phyloP scores from a whole-genome alignment of 2,888 invertebrate species.

The Barypeithes pellucidus region DNA sequence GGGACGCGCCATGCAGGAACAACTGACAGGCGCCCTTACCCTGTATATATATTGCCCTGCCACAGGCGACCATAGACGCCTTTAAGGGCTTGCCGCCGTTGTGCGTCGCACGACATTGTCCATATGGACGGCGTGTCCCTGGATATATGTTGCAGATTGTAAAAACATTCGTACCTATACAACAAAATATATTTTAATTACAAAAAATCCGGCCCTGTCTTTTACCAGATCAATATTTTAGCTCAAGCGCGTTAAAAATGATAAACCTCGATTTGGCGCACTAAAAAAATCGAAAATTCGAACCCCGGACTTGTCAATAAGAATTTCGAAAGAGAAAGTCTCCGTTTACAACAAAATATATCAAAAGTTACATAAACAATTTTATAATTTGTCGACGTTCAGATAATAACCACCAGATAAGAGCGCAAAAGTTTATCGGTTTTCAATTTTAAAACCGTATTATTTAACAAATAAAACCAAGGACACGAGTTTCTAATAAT shows the following conservation, averaged over 20 bases:
- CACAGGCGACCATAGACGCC: no score
- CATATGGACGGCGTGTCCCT: no score
- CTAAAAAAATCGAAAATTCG: conserved; percentile 18
- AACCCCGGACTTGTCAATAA: not conserved
- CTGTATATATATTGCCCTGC: no score
- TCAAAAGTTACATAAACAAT: conserved; percentile 2
- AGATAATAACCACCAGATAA: not conserved
- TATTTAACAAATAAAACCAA: conserved; percentile 9
- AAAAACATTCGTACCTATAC: no score
- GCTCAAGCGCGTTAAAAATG: conserved; percentile 19
- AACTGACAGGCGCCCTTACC: no score
- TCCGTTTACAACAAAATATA: not conserved
- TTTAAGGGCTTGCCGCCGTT: no score
- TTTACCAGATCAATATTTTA: not conserved
- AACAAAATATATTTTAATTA: not conserved
- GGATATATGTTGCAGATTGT: no score
- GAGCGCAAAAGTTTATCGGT: not conserved
- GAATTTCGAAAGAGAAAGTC: conserved; percentile 2
- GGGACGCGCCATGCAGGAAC: no score
- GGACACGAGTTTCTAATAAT: not conserved
- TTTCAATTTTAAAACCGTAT: not conserved
- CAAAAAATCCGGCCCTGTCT: not conserved
- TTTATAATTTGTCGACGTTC: not conserved
- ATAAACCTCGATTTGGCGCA: conserved; percentile 21
- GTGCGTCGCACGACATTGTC: no score